Percentiles rank a stretch among this genome's conserved stretches.
Conservation (phyloP, 2,888 invertebrate species). For the Neoscelio sp. region DNA sequence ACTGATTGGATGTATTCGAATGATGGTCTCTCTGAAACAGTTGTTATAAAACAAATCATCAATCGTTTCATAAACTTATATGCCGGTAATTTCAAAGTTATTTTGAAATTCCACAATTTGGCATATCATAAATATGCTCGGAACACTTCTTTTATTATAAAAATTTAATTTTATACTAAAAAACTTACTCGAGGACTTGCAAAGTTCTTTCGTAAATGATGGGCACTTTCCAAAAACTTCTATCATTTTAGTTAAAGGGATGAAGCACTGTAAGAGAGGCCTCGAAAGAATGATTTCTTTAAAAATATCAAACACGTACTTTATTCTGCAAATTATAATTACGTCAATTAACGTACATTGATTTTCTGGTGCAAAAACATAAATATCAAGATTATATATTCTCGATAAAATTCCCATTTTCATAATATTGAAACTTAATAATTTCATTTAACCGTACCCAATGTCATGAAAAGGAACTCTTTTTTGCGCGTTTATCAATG, state of each 20-base stretch:
- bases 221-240: conserved; percentile 72
- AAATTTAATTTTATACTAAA: conserved; percentile 15
- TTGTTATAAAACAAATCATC: too few relatives aligned
- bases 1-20: too few relatives aligned
- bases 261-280: conserved; percentile 77
- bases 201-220: conserved; percentile 73
- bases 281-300: conserved; percentile 79
- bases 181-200: conserved; percentile 73
- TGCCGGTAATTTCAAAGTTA: too few relatives aligned
- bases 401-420: neutral
- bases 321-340: conserved; percentile 71
- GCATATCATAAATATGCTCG: too few relatives aligned
- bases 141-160: too few relatives aligned
- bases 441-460: conserved; percentile 70
- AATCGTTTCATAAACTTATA: too few relatives aligned
- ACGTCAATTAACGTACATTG: too few relatives aligned
- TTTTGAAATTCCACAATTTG: neutral
- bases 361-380: too few relatives aligned
- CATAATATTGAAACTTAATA: neutral
- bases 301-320: conserved; percentile 75
- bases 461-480: conserved; percentile 74
- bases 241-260: conserved; percentile 73
- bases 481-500: conserved; percentile 76
- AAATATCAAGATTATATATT: too few relatives aligned
- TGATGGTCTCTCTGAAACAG: too few relatives aligned